Conservation (phyloP, 2,113 vertebrate genomes). For the Tiliqua scincoides region DNA sequence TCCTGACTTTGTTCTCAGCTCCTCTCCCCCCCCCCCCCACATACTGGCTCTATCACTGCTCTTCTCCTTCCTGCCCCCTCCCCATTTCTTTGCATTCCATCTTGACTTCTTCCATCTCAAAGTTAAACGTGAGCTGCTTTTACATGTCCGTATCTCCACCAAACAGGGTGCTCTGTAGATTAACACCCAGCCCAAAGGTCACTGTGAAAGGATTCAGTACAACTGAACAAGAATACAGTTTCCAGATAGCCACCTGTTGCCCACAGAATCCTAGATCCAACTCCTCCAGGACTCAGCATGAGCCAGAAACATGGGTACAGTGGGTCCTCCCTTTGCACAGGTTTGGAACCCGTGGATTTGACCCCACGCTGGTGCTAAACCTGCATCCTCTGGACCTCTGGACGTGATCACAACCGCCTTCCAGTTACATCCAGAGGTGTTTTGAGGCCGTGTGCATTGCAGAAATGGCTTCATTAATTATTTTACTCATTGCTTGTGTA, state of each 20-base stretch:
- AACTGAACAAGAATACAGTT: background rate
- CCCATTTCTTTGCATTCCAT: background rate
- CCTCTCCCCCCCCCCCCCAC: no score
- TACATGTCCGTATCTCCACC: background rate
- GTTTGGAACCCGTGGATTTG: no score
- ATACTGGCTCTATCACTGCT: fast-evolving
- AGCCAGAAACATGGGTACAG: background rate
- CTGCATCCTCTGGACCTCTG: no score
- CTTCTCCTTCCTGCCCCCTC: background rate
- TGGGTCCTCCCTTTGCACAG: no score
- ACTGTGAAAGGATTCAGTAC: background rate
- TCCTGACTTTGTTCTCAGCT: no score
- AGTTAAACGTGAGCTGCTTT: background rate
- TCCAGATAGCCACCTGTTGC: background rate
- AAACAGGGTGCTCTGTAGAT: no score
- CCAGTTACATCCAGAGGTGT: no score
- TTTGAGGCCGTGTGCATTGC: no score
- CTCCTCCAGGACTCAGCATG: background rate
- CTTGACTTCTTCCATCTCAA: background rate
- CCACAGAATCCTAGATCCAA: background rate
- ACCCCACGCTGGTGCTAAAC: no score
- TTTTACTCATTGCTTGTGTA: no score
- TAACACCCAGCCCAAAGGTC: background rate
- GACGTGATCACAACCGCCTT: no score
- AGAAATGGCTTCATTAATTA: no score